phyloP scores from a whole-genome alignment of 1,140 invertebrate species.

The Lethrus apterus region DNA sequence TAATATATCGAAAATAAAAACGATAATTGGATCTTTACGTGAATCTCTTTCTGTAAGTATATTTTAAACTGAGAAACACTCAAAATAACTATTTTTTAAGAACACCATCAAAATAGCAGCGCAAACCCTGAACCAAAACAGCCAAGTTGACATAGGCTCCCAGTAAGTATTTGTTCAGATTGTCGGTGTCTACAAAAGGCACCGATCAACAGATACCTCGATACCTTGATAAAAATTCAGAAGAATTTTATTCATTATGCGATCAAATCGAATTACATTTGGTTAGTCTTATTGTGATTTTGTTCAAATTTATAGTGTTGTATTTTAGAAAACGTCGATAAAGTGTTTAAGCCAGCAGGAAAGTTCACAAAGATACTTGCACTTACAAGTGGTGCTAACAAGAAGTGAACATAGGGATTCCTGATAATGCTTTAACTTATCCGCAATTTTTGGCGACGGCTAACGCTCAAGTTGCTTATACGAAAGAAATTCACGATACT shows the following conservation, averaged over 20 bases:
- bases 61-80: too few species aligned
- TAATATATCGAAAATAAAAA: slow-evolving; percentile 79
- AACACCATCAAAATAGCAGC: slow-evolving; percentile 75
- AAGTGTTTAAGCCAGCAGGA: slow-evolving; percentile 75
- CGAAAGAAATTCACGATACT: slow-evolving; percentile 81
- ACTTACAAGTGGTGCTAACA: slow-evolving; percentile 64
- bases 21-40: slow-evolving; percentile 66
- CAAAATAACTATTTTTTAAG: too few species aligned
- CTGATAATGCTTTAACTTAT: slow-evolving; percentile 68
- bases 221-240: slow-evolving; percentile 86
- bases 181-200: slow-evolving; percentile 57
- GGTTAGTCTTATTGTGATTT: slow-evolving; percentile 54
- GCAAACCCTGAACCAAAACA: slow-evolving; percentile 77
- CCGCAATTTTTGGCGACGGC: slow-evolving; percentile 79
- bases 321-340: slow-evolving; percentile 73
- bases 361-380: slow-evolving; percentile 73
- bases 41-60: slow-evolving; percentile 73
- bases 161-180: slow-evolving; percentile 49
- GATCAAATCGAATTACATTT: slow-evolving; percentile 90
- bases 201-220: slow-evolving; percentile 62
- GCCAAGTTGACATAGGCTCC: slow-evolving; percentile 70
- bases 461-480: slow-evolving; percentile 73
- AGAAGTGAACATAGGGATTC: slow-evolving; percentile 60
- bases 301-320: too few species aligned
- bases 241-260: slow-evolving; percentile 90